Evolutionary conservation across 2,888 invertebrate genomes (phyloP), one percentile per base, ranked within the genome.

Genomic region (Idaea aversata): DNA sequence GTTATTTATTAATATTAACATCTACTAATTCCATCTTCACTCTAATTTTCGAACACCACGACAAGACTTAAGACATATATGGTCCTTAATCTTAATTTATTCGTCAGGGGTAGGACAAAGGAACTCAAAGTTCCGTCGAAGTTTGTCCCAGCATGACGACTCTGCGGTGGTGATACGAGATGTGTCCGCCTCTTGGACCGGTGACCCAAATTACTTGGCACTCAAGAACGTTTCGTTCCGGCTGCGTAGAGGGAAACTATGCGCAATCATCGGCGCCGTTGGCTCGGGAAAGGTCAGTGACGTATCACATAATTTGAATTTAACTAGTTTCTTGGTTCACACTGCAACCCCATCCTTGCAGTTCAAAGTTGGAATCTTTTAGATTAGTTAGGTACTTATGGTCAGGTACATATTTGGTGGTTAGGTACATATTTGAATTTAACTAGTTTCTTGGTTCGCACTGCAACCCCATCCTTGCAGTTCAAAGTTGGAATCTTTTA

Each of bases 191-290:
- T 92, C 93, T 70, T 95, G 95, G 95, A 93, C 93, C 0, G 82
- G 84, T 0, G 89, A 90, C 70, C 91, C 93, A 16, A 83, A 88
- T 35, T 88, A 93, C 67, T 90, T 94, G 75, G 94, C 94, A 0
- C 86, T 95, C 7, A 93, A 93, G 57, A 87, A 93, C 38, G 74
- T 95, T 15, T 93, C 93, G 15, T 71, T 95, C 59, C 85, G 93
- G 5, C 81, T 95, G 7, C 90, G 92, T 25, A 92, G 85, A 74
- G 95, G 95, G 60, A 94, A 94, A 75, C 83, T 95, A 13, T 94
- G 96, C 67, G 95, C 95, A 10, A 93, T 97, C 47, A 95, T 97
- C 63, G 97, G 97, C 7, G 94, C 95, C 64, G 97, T 97, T 0
- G 97, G 97, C 6, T 91, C 95, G 47, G 97, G 97, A 62, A 97